Base-by-base conservation (phyloP, 1,140 invertebrate species). In the Rhagoletis pomonella region DNA sequence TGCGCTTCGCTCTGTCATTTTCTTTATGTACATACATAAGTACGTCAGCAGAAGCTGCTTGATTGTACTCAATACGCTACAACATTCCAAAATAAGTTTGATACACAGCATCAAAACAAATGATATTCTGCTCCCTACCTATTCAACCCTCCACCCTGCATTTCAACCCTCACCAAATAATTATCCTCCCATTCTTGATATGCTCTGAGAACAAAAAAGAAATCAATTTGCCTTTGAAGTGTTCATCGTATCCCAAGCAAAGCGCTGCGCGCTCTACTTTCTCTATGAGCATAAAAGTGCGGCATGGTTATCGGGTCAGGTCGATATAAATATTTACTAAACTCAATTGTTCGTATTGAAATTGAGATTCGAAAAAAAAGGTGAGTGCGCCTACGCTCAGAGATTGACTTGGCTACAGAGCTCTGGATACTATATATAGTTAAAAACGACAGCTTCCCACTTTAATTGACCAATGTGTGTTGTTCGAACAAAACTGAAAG, bases 251-350 rank as follows among this genome's bases (percentile, higher is more conserved):
- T 9, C 7, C 9, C 7, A 2, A 44, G 39, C 5, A 47, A 73
- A 17, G 39, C 29, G 29, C 29, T 29, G 29, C 29, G 29, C 67
- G 67, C 67, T 73, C 67, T 17, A 73, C 67, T 73, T 73, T 73
- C 67, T 73, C 67, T 14, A 73, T 42, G 67, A 47, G 42, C 5
- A 5, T 12, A 29, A 12, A 17, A 44, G 42, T 14, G 14, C 39
- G 39, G 39, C 17, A 14, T 73, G 5, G 44, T 73, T 73, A 44
- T 47, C 67, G 17, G 67, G 67, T 73, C 67, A 73, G 42, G 67
- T 44, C 67, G 14, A 47, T 73, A 73, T 73, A 47, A 73, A 73
- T 44, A 73, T 73, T 73, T 9, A 73, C 67, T 39, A 73, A 73
- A 47, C 42, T 73, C 42, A 73, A 73, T 42, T 73, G n/a, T 47